phyloP scores from a whole-genome alignment of 2,797 vertebrate genomes.

The Hemibagrus guttatus region DNA sequence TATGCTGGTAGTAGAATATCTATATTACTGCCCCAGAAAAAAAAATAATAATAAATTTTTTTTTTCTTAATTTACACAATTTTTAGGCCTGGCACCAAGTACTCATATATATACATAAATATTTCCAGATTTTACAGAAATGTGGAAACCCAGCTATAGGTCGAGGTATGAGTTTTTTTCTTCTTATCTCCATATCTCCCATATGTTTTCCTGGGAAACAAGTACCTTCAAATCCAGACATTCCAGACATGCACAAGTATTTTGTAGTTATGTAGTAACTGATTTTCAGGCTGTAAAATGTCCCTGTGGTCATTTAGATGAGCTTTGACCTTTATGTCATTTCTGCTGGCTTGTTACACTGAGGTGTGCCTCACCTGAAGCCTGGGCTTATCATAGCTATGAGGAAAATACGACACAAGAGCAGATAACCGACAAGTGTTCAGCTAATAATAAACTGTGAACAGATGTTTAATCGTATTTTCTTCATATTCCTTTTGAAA shows the following conservation, averaged over 20 bases:
- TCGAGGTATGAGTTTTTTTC: neutral
- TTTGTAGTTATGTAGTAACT: no score
- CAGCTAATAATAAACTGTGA: neutral
- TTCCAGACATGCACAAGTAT: neutral
- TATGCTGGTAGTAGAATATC: neutral
- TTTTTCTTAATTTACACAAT: neutral
- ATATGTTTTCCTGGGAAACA: neutral
- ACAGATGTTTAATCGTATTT: neutral
- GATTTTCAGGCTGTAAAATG: neutral
- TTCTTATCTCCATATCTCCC: no score
- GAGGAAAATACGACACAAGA: neutral
- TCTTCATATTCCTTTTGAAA: neutral
- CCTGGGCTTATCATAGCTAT: neutral
- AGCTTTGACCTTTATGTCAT: neutral
- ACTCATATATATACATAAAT: neutral
- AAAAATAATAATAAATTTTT: no score
- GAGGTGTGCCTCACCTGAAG: slow-evolving; percentile 9
- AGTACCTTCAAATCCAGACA: no score
- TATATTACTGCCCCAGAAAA: neutral
- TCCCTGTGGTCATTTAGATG: neutral
- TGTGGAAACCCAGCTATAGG: neutral
- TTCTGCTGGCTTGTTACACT: neutral
- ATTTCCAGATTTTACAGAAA: neutral
- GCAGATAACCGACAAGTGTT: neutral
- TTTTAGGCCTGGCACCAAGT: neutral